Evolutionary conservation across 2,113 vertebrate species (phyloP), one percentile per base, ranked within the genome.

Genomic region (Alexandromys fortis): DNA sequence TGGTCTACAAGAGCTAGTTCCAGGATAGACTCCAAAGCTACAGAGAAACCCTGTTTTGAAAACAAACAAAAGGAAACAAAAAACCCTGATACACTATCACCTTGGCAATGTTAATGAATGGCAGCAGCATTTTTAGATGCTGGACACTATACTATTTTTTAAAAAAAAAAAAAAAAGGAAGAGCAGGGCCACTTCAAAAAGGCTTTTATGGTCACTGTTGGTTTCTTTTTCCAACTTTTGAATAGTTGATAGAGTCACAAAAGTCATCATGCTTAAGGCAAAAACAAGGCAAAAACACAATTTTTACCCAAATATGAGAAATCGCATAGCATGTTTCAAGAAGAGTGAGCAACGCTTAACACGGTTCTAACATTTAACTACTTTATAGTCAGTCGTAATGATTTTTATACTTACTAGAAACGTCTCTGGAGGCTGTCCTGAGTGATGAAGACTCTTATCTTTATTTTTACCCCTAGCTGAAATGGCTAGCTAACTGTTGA

Each of bases 201-300:
- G 75, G 61, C 76, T 94, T 94, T 88, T 90, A 91, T n/a, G 52
- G 24, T 85, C 75, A 83, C 11, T 63, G 38, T 79, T 55, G 63
- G 72, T 73, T 14, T 14, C 72, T 90, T 92, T 76, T 72, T 11
- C 45, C 52, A 94, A 72, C 22, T 94, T 33, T 33, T 33, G 52
- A 26, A 16, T 38, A 86, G 65, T 28, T 92, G 77, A 93, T 33
- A 72, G 79, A 90, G 58, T 92, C n/a, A 55, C 76, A 95, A 33
- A 89, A 77, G 65, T 10, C 78, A 47, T 47, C 70, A 77, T 9
- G 42, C 35, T 45, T 89, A 86, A 70, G 33, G 63, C 55, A 86
- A 73, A 95, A 96, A 81, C 13, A 87, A n/a, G n/a, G n/a, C n/a
- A n/a, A n/a, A n/a, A n/a, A 45, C 49, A 49, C 38, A 70, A 90